Percentiles rank a stretch among this genome's conserved stretches.
These are phyloP conservation scores for Deilephila elpenor DNA, from an alignment of 2,888 invertebrate genomes.

Conservation along the genomic window DNA sequence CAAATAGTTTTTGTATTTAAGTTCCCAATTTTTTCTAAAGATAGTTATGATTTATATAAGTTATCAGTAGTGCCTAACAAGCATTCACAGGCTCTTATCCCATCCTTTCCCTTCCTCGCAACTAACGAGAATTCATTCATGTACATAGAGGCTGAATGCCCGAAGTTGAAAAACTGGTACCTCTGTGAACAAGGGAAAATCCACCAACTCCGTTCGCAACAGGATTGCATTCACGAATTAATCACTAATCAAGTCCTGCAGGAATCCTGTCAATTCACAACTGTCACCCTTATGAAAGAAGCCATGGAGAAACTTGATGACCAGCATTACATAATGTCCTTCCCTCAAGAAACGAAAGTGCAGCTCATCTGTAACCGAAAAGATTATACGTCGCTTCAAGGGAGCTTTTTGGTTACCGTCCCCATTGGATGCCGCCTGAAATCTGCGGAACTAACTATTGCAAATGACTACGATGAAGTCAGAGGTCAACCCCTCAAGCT, in stretches of 20 bases:
- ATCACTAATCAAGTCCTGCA: no score
- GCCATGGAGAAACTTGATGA: slow-evolving; percentile 7
- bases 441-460: not conserved
- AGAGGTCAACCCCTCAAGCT: slow-evolving; percentile 4
- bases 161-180: not conserved
- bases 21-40: not conserved
- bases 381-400: slow-evolving; percentile 8
- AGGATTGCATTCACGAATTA: no score
- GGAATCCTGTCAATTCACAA: no score
- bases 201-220: not conserved
- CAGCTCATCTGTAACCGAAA: not conserved
- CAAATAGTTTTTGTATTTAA: slow-evolving; percentile 12
- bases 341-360: slow-evolving; percentile 17
- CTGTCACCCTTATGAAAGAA: not conserved
- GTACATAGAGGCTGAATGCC: slow-evolving; percentile 8
- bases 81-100: slow-evolving; percentile 16
- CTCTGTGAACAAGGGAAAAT: not conserved
- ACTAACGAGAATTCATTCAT: not conserved
- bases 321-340: slow-evolving; percentile 25
- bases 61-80: not conserved
- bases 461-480: not conserved
- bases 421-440: slow-evolving; percentile 21
- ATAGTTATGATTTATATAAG: not conserved
- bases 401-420: slow-evolving; percentile 21
- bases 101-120: not conserved